phyloP scores from a whole-genome alignment of 1,140 invertebrate species.

The Rhyacophila brunnea region DNA sequence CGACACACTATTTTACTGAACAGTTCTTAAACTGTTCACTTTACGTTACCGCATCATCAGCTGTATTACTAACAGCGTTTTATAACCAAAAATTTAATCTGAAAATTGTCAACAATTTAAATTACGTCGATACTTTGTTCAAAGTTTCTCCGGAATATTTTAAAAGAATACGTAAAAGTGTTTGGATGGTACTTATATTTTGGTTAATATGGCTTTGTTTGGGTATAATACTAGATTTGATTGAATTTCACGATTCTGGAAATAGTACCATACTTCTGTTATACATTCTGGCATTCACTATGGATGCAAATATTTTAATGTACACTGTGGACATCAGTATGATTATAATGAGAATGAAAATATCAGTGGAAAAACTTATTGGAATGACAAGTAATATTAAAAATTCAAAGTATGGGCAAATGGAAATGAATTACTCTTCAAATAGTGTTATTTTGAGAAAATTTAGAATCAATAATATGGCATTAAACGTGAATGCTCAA shows the following conservation, averaged over 20 bases:
- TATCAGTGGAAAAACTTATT: not conserved
- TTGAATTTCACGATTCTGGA: not conserved
- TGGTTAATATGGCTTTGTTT: not conserved
- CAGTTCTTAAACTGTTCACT: not conserved
- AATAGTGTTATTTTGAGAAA: not conserved
- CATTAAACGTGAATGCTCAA: not conserved
- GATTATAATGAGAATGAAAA: not conserved
- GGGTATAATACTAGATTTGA: not conserved
- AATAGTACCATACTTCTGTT: not conserved
- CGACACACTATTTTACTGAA: not conserved
- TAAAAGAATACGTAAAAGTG: not conserved
- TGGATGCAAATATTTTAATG: not conserved
- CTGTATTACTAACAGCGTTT: not conserved
- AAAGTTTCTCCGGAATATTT: not conserved
- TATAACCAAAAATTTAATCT: not conserved
- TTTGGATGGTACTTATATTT: not conserved
- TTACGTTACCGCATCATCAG: too few species aligned
- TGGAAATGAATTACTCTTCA: not conserved
- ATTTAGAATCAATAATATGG: too few species aligned
- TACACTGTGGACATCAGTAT: not conserved
- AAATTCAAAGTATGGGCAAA: not conserved
- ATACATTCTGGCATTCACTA: not conserved
- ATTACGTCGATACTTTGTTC: not conserved
- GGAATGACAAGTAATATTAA: not conserved
- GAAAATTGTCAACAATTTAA: not conserved